Percentiles rank a stretch among this genome's conserved stretches.
phyloP scores from a whole-genome alignment of 2,888 invertebrate species.

The Melinaea marsaeus region DNA sequence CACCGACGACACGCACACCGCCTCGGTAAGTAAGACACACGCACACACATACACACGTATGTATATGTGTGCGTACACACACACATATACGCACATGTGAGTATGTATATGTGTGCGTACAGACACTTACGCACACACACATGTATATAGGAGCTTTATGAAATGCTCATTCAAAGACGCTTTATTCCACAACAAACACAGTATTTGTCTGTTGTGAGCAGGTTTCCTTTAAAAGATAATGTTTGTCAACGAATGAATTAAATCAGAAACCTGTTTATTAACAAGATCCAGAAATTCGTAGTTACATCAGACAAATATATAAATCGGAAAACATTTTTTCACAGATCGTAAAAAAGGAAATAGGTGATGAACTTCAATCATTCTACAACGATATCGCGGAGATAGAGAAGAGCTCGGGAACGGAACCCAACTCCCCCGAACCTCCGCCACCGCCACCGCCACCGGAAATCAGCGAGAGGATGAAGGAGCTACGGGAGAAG shows the following conservation, averaged over 20 bases:
- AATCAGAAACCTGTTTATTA: too few relatives aligned
- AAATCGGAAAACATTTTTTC: background rate
- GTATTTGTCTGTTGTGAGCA: too few relatives aligned
- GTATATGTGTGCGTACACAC: background rate
- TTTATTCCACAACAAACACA: too few relatives aligned
- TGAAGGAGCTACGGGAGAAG: conserved; percentile 16
- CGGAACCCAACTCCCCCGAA: conserved; percentile 36
- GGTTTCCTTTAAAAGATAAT: too few relatives aligned
- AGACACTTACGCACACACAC: too few relatives aligned
- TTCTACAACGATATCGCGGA: conserved; percentile 78
- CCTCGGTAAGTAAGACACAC: conserved; percentile 32
- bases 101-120: too few relatives aligned
- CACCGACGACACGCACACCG: conserved; percentile 44
- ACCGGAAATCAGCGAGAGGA: conserved; percentile 16
- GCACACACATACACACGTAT: background rate
- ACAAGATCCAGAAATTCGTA: too few relatives aligned
- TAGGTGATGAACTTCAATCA: conserved; percentile 70
- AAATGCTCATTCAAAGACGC: too few relatives aligned
- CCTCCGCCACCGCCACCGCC: conserved; percentile 31
- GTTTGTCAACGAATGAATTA: too few relatives aligned
- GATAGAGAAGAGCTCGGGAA: conserved; percentile 53
- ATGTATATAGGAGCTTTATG: too few relatives aligned
- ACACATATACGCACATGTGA: background rate
- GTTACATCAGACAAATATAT: background rate
- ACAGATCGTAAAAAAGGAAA: conserved; percentile 55